These are phyloP conservation scores for Fulmarus glacialis DNA, from an alignment of 2,113 vertebrate species.

Conservation along the genomic window DNA sequence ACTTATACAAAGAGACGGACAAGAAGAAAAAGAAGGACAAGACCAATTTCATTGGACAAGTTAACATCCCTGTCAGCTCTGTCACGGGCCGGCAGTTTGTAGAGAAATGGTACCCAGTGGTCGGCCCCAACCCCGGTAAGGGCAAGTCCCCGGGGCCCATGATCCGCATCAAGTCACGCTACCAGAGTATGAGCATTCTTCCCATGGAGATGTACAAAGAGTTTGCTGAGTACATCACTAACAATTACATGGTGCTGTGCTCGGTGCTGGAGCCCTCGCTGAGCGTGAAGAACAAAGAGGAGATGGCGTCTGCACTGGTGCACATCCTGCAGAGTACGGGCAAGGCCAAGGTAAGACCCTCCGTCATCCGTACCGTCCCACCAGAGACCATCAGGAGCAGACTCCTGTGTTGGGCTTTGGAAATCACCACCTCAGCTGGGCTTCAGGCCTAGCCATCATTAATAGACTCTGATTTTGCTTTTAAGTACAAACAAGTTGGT, in stretches of 20 bases:
- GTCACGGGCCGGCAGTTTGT: conserved; percentile 93
- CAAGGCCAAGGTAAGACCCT: conserved; percentile 91
- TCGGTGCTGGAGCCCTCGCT: conserved; percentile 93
- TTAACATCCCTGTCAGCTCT: conserved; percentile 86
- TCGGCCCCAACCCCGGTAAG: conserved; percentile 89
- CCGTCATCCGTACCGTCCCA: accelerated
- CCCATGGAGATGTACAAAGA: conserved; percentile 99
- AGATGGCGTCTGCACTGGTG: conserved; percentile 95
- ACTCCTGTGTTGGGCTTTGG: accelerated
- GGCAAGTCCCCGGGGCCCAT: conserved; percentile 91
- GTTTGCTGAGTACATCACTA: conserved; percentile 97
- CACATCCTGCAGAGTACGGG: conserved; percentile 98
- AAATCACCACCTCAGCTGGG: accelerated
- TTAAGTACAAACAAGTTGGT: neutral
- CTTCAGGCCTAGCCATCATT: accelerated
- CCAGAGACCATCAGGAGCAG: accelerated
- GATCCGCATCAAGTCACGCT: conserved; percentile 96
- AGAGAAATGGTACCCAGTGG: conserved; percentile 96
- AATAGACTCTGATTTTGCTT: neutral
- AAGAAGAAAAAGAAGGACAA: conserved; percentile 99
- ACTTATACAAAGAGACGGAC: conserved; percentile 97
- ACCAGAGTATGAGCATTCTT: conserved; percentile 96
- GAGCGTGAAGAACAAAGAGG: conserved; percentile 98
- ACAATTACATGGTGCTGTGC: conserved; percentile 96
- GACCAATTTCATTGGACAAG: conserved; percentile 94